phyloP scores from a whole-genome alignment of 2,113 vertebrate species.

The Regulus satrapa region DNA sequence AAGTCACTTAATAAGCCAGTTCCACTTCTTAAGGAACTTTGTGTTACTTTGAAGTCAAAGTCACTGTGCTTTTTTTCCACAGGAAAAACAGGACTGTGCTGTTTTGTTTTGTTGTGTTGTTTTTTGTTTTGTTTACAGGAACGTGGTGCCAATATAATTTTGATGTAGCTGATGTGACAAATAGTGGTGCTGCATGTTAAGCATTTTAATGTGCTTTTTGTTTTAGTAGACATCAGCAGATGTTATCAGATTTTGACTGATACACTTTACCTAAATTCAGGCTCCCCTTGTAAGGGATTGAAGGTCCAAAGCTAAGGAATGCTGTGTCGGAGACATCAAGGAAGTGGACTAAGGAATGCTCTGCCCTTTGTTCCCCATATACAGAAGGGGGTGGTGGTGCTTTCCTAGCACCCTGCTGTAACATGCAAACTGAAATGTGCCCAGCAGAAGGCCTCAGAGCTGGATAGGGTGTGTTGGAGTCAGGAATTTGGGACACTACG shows the following conservation, averaged over 20 bases:
- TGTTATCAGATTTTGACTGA: background rate
- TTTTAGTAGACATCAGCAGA: background rate
- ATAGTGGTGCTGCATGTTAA: background rate
- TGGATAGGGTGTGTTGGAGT: background rate
- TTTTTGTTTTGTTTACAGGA: too few species aligned
- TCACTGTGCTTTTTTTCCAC: too few species aligned
- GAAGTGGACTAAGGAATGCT: background rate
- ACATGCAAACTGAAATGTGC: background rate
- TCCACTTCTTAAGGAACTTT: background rate
- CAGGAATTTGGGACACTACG: accelerated
- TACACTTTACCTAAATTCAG: background rate
- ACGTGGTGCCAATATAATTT: background rate
- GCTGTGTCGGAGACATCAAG: accelerated
- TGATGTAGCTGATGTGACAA: background rate
- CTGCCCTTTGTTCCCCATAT: background rate
- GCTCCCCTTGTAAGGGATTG: background rate
- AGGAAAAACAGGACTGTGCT: too few species aligned
- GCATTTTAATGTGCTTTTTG: background rate
- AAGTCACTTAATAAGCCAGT: background rate
- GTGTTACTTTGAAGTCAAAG: background rate
- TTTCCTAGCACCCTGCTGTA: background rate
- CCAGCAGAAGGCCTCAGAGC: background rate
- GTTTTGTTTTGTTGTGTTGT: too few species aligned
- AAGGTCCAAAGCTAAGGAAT: background rate
- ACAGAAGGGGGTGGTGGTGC: background rate